Conservation (phyloP, 2,797 vertebrate species). For the Crotalus adamanteus region DNA sequence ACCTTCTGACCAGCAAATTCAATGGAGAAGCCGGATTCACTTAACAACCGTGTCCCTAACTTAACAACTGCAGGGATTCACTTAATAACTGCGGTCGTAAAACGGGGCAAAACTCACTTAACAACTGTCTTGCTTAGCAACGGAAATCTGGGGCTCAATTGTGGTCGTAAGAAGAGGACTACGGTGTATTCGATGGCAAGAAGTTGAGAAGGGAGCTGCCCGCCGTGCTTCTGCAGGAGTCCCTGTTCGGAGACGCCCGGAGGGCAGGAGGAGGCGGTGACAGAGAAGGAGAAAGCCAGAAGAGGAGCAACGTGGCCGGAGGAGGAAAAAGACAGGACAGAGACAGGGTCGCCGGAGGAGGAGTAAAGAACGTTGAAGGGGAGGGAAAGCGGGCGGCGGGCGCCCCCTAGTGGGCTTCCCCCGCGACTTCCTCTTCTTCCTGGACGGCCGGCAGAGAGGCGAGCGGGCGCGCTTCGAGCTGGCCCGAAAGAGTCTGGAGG, state of each 20-base stretch:
- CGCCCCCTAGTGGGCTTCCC: constrained; percentile 61
- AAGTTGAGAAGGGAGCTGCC: too few relatives aligned
- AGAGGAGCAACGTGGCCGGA: neutral
- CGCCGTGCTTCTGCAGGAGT: too few relatives aligned
- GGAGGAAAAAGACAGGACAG: neutral
- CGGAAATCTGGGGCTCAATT: neutral
- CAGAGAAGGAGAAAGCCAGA: too few relatives aligned
- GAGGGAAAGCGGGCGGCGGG: constrained; percentile 17
- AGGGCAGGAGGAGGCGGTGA: too few relatives aligned
- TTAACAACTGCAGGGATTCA: too few relatives aligned
- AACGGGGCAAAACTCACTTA: neutral
- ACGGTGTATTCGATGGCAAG: neutral
- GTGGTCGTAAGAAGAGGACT: neutral
- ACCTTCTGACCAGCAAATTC: too few relatives aligned
- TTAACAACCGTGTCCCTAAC: neutral
- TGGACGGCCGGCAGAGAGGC: constrained; percentile 73
- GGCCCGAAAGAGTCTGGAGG: constrained; percentile 81
- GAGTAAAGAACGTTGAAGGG: neutral
- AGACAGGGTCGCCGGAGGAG: neutral
- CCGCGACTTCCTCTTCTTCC: constrained; percentile 77
- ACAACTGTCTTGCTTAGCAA: neutral
- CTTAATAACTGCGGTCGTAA: too few relatives aligned
- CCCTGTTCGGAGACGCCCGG: too few relatives aligned
- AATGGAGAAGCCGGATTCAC: neutral
- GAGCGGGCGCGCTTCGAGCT: constrained; percentile 71